Percentiles rank a stretch among this genome's conserved stretches.
These are phyloP conservation scores for Adelosebastes latens DNA, from an alignment of 2,797 vertebrate species.

Conservation along the genomic window DNA sequence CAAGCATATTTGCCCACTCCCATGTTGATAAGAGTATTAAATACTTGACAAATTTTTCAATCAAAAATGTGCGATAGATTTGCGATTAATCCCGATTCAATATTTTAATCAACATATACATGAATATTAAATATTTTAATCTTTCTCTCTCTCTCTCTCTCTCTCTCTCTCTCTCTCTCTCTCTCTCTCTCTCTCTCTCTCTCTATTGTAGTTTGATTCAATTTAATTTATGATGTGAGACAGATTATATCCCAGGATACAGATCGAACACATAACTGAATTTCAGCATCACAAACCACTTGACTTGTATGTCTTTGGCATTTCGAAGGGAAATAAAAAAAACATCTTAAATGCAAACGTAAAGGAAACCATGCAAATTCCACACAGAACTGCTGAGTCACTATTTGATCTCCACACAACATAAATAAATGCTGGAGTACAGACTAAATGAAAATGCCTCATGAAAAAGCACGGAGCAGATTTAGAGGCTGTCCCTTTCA, in stretches of 20 bases:
- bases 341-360: not conserved
- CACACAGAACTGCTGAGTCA: not conserved
- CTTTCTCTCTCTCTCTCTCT: too few relatives aligned
- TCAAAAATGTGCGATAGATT: too few relatives aligned
- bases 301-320: not conserved
- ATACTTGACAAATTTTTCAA: too few relatives aligned
- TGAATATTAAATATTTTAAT: too few relatives aligned
- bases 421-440: not conserved
- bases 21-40: too few relatives aligned
- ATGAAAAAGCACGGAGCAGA: not conserved
- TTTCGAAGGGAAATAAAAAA: not conserved
- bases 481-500: not conserved
- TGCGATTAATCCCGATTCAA: too few relatives aligned
- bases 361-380: not conserved
- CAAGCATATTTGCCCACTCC: too few relatives aligned
- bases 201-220: too few relatives aligned
- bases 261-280: not conserved
- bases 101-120: too few relatives aligned
- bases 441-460: slow-evolving; percentile 12
- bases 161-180: too few relatives aligned
- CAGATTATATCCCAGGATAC: not conserved
- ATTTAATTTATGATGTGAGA: not conserved
- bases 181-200: too few relatives aligned
- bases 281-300: not conserved
- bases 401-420: not conserved